Conservation (phyloP, 2,888 invertebrate genomes). For the Drosophila buzzatii region DNA sequence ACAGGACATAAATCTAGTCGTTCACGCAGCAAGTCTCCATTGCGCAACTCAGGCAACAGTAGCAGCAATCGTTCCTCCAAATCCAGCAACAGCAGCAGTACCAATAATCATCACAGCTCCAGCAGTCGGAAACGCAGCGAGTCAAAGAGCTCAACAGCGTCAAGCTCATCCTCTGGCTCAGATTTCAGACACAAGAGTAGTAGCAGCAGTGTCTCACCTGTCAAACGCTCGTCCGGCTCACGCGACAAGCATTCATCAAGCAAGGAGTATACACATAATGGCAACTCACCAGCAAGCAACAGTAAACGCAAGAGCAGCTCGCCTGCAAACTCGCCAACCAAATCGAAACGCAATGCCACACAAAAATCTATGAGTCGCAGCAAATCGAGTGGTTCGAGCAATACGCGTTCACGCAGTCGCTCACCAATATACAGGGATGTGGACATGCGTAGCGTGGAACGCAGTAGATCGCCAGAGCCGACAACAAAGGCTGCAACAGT, state of each 20-base stretch:
- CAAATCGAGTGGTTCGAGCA: constrained; percentile 37
- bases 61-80: constrained; percentile 62
- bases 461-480: constrained; percentile 63
- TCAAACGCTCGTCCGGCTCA: constrained; percentile 47
- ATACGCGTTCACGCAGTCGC: constrained; percentile 79
- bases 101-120: constrained; percentile 41
- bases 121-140: constrained; percentile 77
- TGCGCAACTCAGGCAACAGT: constrained; percentile 48
- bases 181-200: constrained; percentile 65
- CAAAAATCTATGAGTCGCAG: constrained; percentile 48
- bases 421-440: constrained; percentile 80
- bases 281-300: constrained; percentile 56
- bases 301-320: constrained; percentile 79
- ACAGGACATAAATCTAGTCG: constrained; percentile 66
- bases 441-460: constrained; percentile 71
- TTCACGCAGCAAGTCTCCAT: constrained; percentile 81
- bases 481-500: constrained; percentile 4
- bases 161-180: constrained; percentile 72
- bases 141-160: constrained; percentile 76
- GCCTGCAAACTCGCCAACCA: constrained; percentile 76
- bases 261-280: constrained; percentile 64
- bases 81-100: constrained; percentile 34
- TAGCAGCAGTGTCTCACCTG: constrained; percentile 45
- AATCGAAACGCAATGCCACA: constrained; percentile 72
- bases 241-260: constrained; percentile 41